These are phyloP conservation scores for Heptranchias perlo DNA, from an alignment of 2,113 vertebrate species.

Conservation along the genomic window DNA sequence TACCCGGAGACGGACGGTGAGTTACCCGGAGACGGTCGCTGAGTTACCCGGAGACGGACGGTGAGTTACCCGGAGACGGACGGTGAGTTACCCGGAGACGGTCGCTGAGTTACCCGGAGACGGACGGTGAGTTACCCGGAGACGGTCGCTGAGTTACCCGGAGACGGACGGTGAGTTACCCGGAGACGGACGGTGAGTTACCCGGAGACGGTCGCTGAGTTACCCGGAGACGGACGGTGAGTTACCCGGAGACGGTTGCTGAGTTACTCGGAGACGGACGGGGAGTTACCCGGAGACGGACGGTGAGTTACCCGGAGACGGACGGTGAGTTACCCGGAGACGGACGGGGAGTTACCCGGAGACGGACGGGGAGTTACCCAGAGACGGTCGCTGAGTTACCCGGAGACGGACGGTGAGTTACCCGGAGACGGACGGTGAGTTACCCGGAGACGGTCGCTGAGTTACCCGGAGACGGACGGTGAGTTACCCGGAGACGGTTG, in stretches of 20 bases:
- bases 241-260: slow-evolving; percentile 80
- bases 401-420: slow-evolving; percentile 44
- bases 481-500: slow-evolving; percentile 76
- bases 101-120: no score
- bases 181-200: slow-evolving; percentile 63
- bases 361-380: slow-evolving; percentile 56
- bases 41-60: no score
- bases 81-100: slow-evolving; percentile 69
- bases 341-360: no score
- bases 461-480: no score
- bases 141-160: no score
- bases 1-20: no score
- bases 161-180: slow-evolving; percentile 52
- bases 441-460: slow-evolving; percentile 84
- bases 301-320: no score
- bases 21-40: slow-evolving; percentile 80
- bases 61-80: slow-evolving; percentile 69
- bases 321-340: slow-evolving; percentile 66
- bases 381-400: no score
- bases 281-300: slow-evolving; percentile 74
- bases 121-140: slow-evolving; percentile 62
- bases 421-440: slow-evolving; percentile 65
- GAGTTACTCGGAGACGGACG: no score
- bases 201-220: slow-evolving; percentile 85
- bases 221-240: no score